A percentile compares a stretch with the other conserved stretches of the same genome.
Evolutionary conservation across 2,797 vertebrate genomes (phyloP).

Genomic region (Prunella strophiata): DNA sequence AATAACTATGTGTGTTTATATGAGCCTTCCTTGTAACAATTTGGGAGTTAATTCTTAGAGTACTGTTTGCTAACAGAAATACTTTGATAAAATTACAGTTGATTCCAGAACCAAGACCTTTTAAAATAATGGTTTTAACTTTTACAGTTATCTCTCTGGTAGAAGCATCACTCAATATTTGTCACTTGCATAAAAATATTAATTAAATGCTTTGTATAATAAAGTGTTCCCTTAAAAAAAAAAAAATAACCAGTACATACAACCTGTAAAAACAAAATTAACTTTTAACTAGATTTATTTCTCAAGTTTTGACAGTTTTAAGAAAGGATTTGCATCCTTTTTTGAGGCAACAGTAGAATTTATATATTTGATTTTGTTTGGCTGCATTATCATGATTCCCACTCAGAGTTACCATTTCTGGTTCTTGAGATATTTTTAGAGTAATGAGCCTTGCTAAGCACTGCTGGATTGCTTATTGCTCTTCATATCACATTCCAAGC

Average conservation of each 20-base stretch:
- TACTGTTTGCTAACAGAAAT: background rate
- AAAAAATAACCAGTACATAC: background rate
- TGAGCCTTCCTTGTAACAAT: background rate
- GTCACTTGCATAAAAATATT: background rate
- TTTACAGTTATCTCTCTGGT: background rate
- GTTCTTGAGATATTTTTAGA: background rate
- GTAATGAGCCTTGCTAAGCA: background rate
- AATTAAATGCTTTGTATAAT: background rate
- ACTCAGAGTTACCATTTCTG: background rate
- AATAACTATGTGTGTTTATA: background rate
- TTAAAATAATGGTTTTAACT: background rate
- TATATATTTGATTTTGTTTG: background rate
- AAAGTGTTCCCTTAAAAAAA: background rate
- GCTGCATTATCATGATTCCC: background rate
- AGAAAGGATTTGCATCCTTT: background rate
- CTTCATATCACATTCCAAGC: background rate
- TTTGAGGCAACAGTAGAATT: background rate
- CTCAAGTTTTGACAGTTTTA: background rate
- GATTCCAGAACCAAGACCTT: background rate
- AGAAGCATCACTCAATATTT: background rate
- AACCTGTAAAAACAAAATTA: background rate
- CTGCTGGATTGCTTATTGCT: background rate
- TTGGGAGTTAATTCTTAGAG: background rate
- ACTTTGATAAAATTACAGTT: background rate
- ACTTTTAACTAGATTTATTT: background rate